These are phyloP conservation scores for Metridium senile DNA, from an alignment of 92 coral and sea anemone genomes.

Conservation along the genomic window DNA sequence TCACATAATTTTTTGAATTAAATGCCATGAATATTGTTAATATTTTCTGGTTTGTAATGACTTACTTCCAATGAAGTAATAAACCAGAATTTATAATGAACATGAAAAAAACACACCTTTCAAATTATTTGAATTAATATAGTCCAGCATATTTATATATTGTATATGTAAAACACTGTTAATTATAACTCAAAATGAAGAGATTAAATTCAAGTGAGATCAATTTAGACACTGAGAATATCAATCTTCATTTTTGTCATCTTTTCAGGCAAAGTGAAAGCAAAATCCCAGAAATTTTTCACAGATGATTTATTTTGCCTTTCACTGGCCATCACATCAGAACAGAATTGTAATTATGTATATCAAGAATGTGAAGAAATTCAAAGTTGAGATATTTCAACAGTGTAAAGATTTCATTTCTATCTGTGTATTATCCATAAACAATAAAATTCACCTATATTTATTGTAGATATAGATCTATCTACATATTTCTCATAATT, in stretches of 20 bases:
- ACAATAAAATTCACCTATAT: background rate
- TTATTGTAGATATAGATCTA: background rate
- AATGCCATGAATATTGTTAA: too few species aligned
- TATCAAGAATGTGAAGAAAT: background rate
- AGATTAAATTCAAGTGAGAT: background rate
- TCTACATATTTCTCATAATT: background rate
- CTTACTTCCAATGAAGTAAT: too few species aligned
- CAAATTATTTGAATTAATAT: background rate
- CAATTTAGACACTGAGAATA: background rate
- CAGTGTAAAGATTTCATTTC: background rate
- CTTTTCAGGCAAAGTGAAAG: background rate
- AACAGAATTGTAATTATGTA: background rate
- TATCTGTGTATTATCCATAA: background rate
- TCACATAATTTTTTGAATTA: too few species aligned
- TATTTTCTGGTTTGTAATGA: too few species aligned
- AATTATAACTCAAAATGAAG: background rate
- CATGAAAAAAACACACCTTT: too few species aligned
- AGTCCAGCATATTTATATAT: background rate
- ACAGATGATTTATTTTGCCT: too few species aligned
- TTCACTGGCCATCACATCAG: background rate
- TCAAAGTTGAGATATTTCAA: background rate
- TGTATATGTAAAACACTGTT: background rate
- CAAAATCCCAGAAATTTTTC: background rate
- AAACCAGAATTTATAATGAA: too few species aligned
- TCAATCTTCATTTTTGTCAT: background rate